These are phyloP conservation scores for Phocides pigmalion DNA, from an alignment of 1,140 invertebrate genomes.

Conservation along the genomic window DNA sequence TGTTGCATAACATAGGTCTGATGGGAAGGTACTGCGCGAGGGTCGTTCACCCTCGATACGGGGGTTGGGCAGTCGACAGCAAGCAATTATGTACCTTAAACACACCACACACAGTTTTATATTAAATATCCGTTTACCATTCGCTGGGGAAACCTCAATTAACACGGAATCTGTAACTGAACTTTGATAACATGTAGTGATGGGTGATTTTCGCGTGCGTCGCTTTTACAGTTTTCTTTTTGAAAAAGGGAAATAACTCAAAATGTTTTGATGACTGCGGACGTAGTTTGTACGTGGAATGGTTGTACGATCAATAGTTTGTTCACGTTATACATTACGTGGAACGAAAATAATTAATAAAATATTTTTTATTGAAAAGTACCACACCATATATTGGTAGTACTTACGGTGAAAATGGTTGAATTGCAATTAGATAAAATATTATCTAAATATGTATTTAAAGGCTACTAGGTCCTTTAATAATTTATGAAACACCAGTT, in stretches of 20 bases:
- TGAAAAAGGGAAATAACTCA: constrained; percentile 30
- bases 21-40: constrained; percentile 36
- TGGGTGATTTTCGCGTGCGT: constrained; percentile 23
- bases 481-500: too few relatives aligned
- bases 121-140: constrained; percentile 1
- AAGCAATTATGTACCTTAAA: constrained; percentile 26
- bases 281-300: constrained; percentile 15
- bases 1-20: constrained; percentile 47
- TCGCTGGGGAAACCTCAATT: constrained; percentile 14
- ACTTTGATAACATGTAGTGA: constrained; percentile 25
- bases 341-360: background rate
- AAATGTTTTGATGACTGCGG: constrained; percentile 30
- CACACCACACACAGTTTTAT: constrained; percentile 21
- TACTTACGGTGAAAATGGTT: too few relatives aligned
- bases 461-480: too few relatives aligned
- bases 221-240: constrained; percentile 12
- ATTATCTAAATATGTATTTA: too few relatives aligned
- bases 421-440: too few relatives aligned
- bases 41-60: constrained; percentile 46
- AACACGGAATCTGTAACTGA: constrained; percentile 27
- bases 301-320: constrained; percentile 5
- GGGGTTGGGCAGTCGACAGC: constrained; percentile 14
- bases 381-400: too few relatives aligned
- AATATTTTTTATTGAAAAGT: too few relatives aligned
- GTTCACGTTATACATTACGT: background rate